Conservation (phyloP, 2,797 vertebrate species). For the Bovichtus diacanthus region DNA sequence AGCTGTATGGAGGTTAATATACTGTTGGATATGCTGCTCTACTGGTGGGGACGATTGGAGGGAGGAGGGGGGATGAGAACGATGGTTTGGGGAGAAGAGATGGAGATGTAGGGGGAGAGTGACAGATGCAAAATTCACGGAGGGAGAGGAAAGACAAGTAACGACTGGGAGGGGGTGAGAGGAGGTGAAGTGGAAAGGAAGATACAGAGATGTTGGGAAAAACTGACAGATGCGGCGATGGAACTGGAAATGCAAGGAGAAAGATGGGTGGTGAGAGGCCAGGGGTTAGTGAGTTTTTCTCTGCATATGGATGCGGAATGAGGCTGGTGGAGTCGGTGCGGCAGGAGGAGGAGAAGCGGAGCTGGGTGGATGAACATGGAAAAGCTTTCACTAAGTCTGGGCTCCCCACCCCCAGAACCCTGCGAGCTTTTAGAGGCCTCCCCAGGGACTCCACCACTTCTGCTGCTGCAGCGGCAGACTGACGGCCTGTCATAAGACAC, state of each 20-base stretch:
- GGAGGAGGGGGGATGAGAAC: conserved; percentile 1
- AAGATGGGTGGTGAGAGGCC: conserved; percentile 52
- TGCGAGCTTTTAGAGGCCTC: conserved; percentile 78
- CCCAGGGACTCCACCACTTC: conserved; percentile 62
- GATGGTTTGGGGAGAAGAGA: conserved; percentile 44
- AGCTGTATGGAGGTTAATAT: conserved; percentile 66
- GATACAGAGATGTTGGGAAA: conserved; percentile 68
- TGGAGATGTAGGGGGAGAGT: conserved; percentile 67
- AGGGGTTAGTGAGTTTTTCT: conserved; percentile 64
- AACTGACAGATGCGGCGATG: conserved; percentile 68
- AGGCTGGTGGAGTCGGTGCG: conserved; percentile 47
- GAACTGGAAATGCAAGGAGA: conserved; percentile 43
- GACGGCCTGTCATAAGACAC: conserved; percentile 75
- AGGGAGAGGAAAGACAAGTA: conserved; percentile 49
- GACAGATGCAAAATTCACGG: conserved; percentile 60
- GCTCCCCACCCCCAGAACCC: conserved; percentile 66
- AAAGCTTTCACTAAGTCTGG: conserved; percentile 84
- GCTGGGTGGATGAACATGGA: conserved; percentile 82
- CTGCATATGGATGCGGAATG: conserved; percentile 70
- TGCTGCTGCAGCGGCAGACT: conserved; percentile 67
- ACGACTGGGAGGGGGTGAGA: conserved; percentile 43
- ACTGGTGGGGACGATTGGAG: conserved; percentile 14
- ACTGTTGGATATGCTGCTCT: conserved; percentile 60
- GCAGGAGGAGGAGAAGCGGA: conserved; percentile 56
- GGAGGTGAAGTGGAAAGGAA: conserved; percentile 75